These are phyloP conservation scores for Nephrotoma flavescens DNA, from an alignment of 2,888 invertebrate genomes.

Conservation along the genomic window DNA sequence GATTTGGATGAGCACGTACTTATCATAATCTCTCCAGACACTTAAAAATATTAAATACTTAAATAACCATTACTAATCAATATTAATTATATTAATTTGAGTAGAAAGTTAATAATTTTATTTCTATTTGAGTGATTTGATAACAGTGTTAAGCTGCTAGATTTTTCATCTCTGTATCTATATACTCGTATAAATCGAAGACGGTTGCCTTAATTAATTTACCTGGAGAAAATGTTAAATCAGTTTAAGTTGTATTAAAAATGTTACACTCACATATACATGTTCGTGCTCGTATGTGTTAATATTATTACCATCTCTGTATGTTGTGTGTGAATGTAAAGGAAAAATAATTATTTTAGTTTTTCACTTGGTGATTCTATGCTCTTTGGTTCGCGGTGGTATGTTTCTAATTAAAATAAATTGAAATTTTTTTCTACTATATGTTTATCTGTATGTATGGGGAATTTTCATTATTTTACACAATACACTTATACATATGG, in stretches of 20 bases:
- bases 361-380: neutral
- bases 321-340: neutral
- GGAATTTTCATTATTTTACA: neutral
- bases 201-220: neutral
- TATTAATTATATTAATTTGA: neutral
- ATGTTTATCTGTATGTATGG: neutral
- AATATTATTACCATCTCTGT: neutral
- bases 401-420: neutral
- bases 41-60: neutral
- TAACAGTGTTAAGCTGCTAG: neutral
- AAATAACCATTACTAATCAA: neutral
- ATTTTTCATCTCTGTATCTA: neutral
- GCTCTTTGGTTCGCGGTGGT: neutral
- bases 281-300: neutral
- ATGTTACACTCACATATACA: neutral
- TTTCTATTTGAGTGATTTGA: neutral
- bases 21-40: neutral
- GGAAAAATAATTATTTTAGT: neutral
- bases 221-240: neutral
- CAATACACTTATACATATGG: neutral
- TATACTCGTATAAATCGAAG: neutral
- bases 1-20: neutral
- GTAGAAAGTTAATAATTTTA: neutral
- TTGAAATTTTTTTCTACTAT: neutral
- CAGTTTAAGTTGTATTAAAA: neutral